Conservation (phyloP, 2,888 invertebrate genomes). For the Metopia argyrocephala region DNA sequence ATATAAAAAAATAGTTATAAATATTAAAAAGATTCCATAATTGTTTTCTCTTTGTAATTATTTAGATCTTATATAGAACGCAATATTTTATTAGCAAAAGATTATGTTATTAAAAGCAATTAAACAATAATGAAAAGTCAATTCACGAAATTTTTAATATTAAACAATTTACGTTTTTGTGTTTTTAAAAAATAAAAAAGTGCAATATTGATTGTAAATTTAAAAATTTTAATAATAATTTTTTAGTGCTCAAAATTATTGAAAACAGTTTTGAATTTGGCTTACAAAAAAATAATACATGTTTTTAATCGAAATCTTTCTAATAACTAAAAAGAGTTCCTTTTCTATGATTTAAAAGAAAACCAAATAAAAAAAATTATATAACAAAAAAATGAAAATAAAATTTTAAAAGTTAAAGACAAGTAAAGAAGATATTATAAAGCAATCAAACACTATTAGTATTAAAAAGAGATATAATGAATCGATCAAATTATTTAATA, state of each 20-base stretch:
- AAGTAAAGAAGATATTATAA: conserved; percentile 25
- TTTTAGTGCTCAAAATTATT: too few species aligned
- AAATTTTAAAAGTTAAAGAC: not conserved
- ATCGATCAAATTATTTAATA: conserved; percentile 27
- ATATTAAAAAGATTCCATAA: not conserved
- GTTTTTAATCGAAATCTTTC: not conserved
- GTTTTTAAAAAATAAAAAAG: not conserved
- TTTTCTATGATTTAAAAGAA: conserved; percentile 30
- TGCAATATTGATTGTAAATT: not conserved
- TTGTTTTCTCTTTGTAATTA: not conserved
- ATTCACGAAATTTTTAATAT: not conserved
- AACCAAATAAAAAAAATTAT: conserved; percentile 8
- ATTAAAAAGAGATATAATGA: conserved; percentile 33
- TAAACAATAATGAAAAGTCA: not conserved
- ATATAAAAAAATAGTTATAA: not conserved
- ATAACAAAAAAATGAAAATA: conserved; percentile 2
- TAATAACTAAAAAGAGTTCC: conserved; percentile 38
- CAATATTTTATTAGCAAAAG: too few species aligned
- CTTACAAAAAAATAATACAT: not conserved
- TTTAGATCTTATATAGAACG: too few species aligned
- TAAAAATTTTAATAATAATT: not conserved
- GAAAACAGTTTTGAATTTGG: too few species aligned
- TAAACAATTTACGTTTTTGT: too few species aligned
- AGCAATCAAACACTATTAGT: conserved; percentile 37
- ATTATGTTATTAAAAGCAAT: not conserved